Evolutionary conservation across 2,888 invertebrate genomes (phyloP), one percentile per base, ranked within the genome.

Genomic region (Ophion slaviceki): DNA sequence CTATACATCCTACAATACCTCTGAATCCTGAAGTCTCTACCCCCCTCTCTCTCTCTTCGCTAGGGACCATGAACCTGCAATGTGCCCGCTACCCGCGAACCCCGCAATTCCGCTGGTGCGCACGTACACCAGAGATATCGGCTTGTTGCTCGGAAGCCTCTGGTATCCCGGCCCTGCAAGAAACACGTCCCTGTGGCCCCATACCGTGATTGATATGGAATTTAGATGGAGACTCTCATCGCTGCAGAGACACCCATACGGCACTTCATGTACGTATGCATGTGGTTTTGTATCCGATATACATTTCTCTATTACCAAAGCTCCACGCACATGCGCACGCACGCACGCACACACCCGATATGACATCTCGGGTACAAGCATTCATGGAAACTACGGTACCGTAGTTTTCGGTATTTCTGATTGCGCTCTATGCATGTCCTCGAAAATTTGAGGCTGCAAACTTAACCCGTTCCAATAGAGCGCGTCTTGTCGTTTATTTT

Each of bases 191-290:
- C 86, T 45, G 32, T 80, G 68, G 86, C 68, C 80, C 59, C 86
- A 83, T 86, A 86, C 86, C 86, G 47, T 86, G 80, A 86, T 86
- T 86, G 86, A 83, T 83, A 86, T 83, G 86, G 83, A 86, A 86
- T 86, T 74, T 80, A 72, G 77, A 80, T 67, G 67, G 71, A 80
- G 67, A 72, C 66, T 59, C 57, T 11, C 24, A 57, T 76, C 70
- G 64, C 72, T 66, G 66, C 71, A 71, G 53, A 57, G n/a, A 36
- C 47, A 53, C 32, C 66, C 59, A 47, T 20, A 71, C 66, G 47
- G 40, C 36, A 57, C 81, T 66, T 20, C 57, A 40, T 77, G 53
- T 32, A 36, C n/a, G 36, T 57, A 71, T 71, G 32, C 28, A 32
- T 36, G 24, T 17, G 6, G 3, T 17, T 59, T n/a, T 61, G 57